phyloP scores from a whole-genome alignment of 2,888 invertebrate species.

The Nasonia oneida region DNA sequence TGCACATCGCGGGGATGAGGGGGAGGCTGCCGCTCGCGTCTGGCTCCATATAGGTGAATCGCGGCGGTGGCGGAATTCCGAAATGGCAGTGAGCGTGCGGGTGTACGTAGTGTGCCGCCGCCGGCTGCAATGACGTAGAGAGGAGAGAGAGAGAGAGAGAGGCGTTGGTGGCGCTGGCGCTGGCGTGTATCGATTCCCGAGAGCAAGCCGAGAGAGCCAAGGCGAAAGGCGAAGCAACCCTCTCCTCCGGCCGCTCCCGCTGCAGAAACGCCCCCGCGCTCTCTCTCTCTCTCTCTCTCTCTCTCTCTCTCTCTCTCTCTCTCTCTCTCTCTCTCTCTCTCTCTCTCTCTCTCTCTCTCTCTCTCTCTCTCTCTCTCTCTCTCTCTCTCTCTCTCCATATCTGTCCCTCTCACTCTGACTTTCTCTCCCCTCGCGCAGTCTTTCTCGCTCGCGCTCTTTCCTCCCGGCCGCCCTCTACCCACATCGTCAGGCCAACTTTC shows the following conservation, averaged over 20 bases:
- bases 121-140: constrained; percentile 75
- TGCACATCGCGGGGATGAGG: constrained; percentile 46
- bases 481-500: constrained; percentile 72
- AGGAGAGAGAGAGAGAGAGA: not conserved
- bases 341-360: constrained; percentile 45
- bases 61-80: constrained; percentile 55
- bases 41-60: constrained; percentile 53
- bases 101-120: constrained; percentile 61
- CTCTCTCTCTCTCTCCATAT: constrained; percentile 36
- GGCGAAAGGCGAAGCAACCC: constrained; percentile 69
- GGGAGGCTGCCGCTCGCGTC: constrained; percentile 8
- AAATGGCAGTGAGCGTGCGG: constrained; percentile 66
- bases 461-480: constrained; percentile 35
- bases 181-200: constrained; percentile 76
- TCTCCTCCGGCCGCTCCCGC: constrained; percentile 64
- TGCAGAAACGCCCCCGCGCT: constrained; percentile 55
- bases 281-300: constrained; percentile 51
- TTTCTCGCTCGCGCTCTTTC: constrained; percentile 41
- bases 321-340: constrained; percentile 46
- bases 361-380: constrained; percentile 44
- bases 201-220: constrained; percentile 67
- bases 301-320: constrained; percentile 36
- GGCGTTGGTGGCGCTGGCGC: constrained; percentile 75
- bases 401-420: constrained; percentile 66
- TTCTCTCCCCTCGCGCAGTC: constrained; percentile 59